Evolutionary conservation across 2,888 invertebrate species (phyloP).

Genomic region (Nomada ruficornis): DNA sequence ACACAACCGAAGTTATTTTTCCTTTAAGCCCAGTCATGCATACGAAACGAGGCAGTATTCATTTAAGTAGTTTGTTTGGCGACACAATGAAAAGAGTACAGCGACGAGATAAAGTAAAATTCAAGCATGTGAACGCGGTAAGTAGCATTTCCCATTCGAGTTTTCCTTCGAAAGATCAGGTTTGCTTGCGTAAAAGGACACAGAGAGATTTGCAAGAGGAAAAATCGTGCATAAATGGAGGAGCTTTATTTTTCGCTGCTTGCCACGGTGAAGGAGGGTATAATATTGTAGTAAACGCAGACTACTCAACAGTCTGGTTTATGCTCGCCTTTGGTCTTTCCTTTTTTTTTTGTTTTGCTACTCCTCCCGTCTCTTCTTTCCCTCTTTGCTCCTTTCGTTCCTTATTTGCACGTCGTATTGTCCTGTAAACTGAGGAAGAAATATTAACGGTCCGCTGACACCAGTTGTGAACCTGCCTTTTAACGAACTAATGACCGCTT

Average conservation of each 20-base stretch:
- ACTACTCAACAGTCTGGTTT: slow-evolving; percentile 55
- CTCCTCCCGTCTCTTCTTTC: slow-evolving; percentile 14
- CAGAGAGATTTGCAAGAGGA: slow-evolving; percentile 30
- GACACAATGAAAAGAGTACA: neutral
- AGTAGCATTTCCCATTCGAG: slow-evolving; percentile 3
- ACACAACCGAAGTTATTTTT: slow-evolving; percentile 1
- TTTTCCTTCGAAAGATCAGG: slow-evolving; percentile 14
- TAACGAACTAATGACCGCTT: slow-evolving; percentile 32
- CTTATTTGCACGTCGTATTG: slow-evolving; percentile 59
- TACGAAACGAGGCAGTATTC: neutral
- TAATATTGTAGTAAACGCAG: slow-evolving; percentile 57
- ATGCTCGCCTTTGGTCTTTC: slow-evolving; percentile 33
- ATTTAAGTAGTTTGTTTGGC: neutral
- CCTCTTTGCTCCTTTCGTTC: slow-evolving; percentile 39
- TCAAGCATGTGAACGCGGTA: neutral
- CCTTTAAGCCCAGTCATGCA: neutral
- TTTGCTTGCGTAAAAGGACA: neutral
- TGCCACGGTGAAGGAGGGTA: slow-evolving; percentile 30
- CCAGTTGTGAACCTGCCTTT: slow-evolving; percentile 27
- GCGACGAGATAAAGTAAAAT: neutral
- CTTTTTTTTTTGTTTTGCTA: neutral
- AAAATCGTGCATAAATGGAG: slow-evolving; percentile 39
- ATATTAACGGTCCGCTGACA: slow-evolving; percentile 53
- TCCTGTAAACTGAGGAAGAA: slow-evolving; percentile 53
- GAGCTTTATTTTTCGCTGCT: slow-evolving; percentile 31